Evolutionary conservation across 2,797 vertebrate species (phyloP).

Genomic region (Pelodytes ibericus): DNA sequence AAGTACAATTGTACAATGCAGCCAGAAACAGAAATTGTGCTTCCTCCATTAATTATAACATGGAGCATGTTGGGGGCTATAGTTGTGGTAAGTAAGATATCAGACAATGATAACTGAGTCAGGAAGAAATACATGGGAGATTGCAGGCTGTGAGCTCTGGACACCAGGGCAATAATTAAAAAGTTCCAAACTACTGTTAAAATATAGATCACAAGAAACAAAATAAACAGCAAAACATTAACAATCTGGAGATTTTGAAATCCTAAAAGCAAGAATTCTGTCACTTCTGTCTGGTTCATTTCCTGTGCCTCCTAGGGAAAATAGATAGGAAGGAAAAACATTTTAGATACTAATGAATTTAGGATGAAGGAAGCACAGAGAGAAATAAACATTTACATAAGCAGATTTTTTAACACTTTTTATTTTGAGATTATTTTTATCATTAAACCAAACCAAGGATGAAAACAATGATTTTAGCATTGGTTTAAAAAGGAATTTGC

Average conservation of each 20-base stretch:
- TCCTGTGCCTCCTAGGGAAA: too few species aligned
- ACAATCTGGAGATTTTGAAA: not conserved
- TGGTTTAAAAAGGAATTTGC: too few species aligned
- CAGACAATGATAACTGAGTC: not conserved
- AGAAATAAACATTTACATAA: too few species aligned
- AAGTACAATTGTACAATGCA: slow-evolving; percentile 4
- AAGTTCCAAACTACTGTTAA: not conserved
- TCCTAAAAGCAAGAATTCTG: too few species aligned
- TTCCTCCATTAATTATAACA: slow-evolving; percentile 4
- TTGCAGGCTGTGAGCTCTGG: not conserved
- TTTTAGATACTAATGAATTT: too few species aligned
- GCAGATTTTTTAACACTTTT: too few species aligned
- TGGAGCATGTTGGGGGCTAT: not conserved
- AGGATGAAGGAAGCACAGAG: too few species aligned
- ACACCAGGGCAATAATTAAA: not conserved
- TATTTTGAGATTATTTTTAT: too few species aligned
- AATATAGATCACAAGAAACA: not conserved
- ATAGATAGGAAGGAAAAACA: too few species aligned
- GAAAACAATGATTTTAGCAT: too few species aligned
- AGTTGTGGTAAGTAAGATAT: not conserved
- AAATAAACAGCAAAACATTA: not conserved
- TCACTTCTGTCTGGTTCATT: too few species aligned
- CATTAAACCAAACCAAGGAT: too few species aligned
- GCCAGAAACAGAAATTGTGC: not conserved
- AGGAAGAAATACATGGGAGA: not conserved